Evolutionary conservation across 2,797 vertebrate species (phyloP), one percentile per base, ranked within the genome.

Genomic region (Vultur gryphus): DNA sequence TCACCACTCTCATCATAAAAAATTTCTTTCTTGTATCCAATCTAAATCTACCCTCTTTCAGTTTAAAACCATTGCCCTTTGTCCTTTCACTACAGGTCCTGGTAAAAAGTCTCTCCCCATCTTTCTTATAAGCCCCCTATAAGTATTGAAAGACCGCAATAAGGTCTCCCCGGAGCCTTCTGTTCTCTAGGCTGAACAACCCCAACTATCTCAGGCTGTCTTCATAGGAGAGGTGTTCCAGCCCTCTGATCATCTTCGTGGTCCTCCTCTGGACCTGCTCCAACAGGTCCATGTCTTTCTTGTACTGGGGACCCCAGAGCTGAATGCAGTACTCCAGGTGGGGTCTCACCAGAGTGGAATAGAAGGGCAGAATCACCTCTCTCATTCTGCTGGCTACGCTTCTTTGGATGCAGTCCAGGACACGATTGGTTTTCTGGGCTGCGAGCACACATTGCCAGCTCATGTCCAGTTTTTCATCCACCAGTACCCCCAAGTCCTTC

Each of bases 391-490:
- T 52, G 67, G 21, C 5, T 3, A 33, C 3, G 2, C 28, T 35
- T 2, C 31, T 52, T 64, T 7, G 29, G 66, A 37, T 52, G 21
- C 16, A 44, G 16, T 6, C 21, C 39, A 55, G 18, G 58, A 39
- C 3, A 19, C 0, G 1, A 6, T 11, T 49, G 14, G 29, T 3
- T 7, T n/a, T 69, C 52, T 49, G 7, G n/a, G 35, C 43, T n/a
- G 24, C 0, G 2, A 58, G 14, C 0, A 0, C 29, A 28, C 14
- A 23, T 15, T 23, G 29, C 28, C 0, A 2, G 14, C 1, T 58
- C 44, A n/a, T 24, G 19, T 7, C 16, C 11, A 69, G 4, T 1
- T 26, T 39, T 4, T 57, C 28, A 48, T 67, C 23, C 14, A 33
- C 28, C 11, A 67, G 10, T 12, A 58, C 6, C n/a, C 17, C 52